A percentile compares a stretch with the other conserved stretches of the same genome.
Conservation (phyloP, 2,888 invertebrate species). For the Aporophyla lueneburgensis region DNA sequence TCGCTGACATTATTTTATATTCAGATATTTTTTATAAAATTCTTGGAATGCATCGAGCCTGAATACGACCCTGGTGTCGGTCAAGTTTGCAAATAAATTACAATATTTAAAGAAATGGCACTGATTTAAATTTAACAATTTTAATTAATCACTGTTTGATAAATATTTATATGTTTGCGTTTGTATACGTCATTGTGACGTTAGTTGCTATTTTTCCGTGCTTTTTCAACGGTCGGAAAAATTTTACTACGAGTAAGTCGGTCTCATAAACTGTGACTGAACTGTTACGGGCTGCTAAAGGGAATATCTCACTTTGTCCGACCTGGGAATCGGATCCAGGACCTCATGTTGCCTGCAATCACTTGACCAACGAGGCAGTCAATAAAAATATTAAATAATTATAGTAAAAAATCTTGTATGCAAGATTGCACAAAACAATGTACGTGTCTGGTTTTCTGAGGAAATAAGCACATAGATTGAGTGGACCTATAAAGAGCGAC, state of each 20-base stretch:
- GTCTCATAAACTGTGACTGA: no score
- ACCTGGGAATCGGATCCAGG: no score
- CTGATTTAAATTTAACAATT: slow-evolving; percentile 30
- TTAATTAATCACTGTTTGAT: neutral
- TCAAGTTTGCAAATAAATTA: slow-evolving; percentile 5
- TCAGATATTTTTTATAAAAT: neutral
- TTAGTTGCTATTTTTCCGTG: neutral
- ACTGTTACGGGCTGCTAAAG: no score
- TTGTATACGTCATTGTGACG: neutral
- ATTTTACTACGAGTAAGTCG: no score
- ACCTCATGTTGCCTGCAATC: no score
- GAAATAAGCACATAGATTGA: no score
- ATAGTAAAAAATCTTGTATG: neutral
- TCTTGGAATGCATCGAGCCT: slow-evolving; percentile 14
- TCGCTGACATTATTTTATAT: neutral
- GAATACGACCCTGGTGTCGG: slow-evolving; percentile 20
- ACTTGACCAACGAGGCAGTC: no score
- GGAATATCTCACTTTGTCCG: no score
- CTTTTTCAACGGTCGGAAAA: neutral
- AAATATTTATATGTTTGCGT: neutral
- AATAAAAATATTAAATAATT: no score
- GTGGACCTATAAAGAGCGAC: no score
- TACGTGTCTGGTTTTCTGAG: no score
- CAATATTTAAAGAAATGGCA: slow-evolving; percentile 37
- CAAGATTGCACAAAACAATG: neutral